phyloP scores from a whole-genome alignment of 2,888 invertebrate genomes.

The Microdon myrmicae region DNA sequence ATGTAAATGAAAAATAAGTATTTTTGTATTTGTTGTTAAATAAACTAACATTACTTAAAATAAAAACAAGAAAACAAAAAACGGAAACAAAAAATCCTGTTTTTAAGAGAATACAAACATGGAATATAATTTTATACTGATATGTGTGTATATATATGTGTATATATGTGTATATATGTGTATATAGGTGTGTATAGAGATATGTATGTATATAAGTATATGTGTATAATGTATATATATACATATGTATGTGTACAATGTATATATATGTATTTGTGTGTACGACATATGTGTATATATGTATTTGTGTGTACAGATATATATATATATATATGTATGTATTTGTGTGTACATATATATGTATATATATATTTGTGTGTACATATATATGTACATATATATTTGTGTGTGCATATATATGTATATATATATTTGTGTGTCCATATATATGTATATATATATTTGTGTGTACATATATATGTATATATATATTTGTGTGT shows the following conservation, averaged over 20 bases:
- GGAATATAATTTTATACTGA: slow-evolving; percentile 9
- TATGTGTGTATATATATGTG: too few relatives aligned
- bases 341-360: too few relatives aligned
- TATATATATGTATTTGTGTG: too few relatives aligned
- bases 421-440: slow-evolving; percentile 11
- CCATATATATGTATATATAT: background rate
- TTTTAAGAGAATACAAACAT: slow-evolving; percentile 40
- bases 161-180: too few relatives aligned
- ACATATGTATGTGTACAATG: too few relatives aligned
- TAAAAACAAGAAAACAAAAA: slow-evolving; percentile 19
- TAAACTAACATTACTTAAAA: too few relatives aligned
- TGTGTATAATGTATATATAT: too few relatives aligned
- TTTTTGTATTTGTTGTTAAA: slow-evolving; percentile 49
- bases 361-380: background rate
- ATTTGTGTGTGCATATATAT: background rate
- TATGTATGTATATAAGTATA: too few relatives aligned
- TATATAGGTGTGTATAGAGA: too few relatives aligned
- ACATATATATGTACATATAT: slow-evolving; percentile 1
- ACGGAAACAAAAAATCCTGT: slow-evolving; percentile 26
- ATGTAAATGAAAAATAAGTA: slow-evolving; percentile 48
- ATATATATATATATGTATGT: too few relatives aligned
- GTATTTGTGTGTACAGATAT: too few relatives aligned
- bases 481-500: background rate
- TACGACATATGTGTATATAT: background rate
- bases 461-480: background rate